Conservation (phyloP, 92 coral and sea anemone species). For the Epizoanthus stellaris region DNA sequence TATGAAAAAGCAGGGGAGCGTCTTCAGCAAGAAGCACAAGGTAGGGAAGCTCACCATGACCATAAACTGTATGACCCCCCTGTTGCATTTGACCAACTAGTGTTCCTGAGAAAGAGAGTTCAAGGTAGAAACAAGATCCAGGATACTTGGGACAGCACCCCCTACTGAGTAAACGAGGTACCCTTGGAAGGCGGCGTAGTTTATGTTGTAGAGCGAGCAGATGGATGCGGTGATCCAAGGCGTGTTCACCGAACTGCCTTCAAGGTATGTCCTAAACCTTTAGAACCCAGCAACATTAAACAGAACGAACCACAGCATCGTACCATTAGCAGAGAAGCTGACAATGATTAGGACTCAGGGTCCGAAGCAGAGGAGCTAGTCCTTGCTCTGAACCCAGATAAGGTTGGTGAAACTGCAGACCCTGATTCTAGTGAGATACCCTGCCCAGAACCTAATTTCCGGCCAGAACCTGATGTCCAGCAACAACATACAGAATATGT, state of each 20-base stretch:
- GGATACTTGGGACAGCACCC: slow-evolving; percentile 55
- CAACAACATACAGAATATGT: background rate
- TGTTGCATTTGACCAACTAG: slow-evolving; percentile 46
- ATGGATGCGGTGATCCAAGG: slow-evolving; percentile 16
- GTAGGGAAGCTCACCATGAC: slow-evolving; percentile 43
- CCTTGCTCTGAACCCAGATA: background rate
- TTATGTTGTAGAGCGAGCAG: slow-evolving; percentile 36
- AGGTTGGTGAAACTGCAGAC: background rate
- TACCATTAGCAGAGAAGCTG: too few relatives aligned
- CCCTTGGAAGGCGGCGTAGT: slow-evolving; percentile 48
- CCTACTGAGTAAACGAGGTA: slow-evolving; percentile 6
- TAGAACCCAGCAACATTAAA: too few relatives aligned
- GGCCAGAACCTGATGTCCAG: background rate
- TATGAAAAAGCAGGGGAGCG: slow-evolving; percentile 74
- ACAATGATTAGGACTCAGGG: too few relatives aligned
- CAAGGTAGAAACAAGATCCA: slow-evolving; percentile 67
- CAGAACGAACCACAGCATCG: too few relatives aligned
- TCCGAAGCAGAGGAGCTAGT: background rate
- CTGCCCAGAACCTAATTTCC: background rate
- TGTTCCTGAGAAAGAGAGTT: slow-evolving; percentile 50
- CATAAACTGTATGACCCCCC: slow-evolving; percentile 44
- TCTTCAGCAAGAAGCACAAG: slow-evolving; percentile 52
- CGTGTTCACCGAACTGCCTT: background rate
- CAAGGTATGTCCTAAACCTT: slow-evolving; percentile 4
- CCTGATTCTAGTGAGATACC: background rate